phyloP scores from a whole-genome alignment of 2,797 vertebrate genomes.

The Pangasius krempfi region DNA sequence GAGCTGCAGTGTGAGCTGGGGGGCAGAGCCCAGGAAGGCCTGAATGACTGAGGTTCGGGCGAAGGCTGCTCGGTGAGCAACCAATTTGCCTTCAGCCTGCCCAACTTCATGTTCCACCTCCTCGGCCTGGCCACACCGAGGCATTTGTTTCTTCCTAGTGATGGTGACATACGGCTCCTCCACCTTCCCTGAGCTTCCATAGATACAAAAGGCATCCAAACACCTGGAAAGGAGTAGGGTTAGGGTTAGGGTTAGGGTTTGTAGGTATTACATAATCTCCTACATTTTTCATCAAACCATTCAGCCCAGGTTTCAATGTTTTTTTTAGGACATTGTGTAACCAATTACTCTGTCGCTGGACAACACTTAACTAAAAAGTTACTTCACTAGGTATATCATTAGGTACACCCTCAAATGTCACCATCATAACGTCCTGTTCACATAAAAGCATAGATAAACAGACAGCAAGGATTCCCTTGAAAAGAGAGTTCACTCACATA shows the following conservation, averaged over 20 bases:
- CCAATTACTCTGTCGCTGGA: not conserved
- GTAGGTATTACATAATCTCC: not conserved
- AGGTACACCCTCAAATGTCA: not conserved
- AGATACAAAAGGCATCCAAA: constrained; percentile 92
- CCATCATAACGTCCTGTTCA: not conserved
- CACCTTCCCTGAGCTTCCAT: constrained; percentile 81
- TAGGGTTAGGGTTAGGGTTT: not conserved
- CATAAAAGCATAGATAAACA: not conserved
- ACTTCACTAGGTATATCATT: not conserved
- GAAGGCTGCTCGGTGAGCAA: constrained; percentile 92
- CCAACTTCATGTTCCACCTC: constrained; percentile 95
- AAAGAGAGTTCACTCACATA: not conserved
- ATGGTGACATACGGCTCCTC: constrained; percentile 99
- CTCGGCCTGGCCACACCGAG: constrained; percentile 83
- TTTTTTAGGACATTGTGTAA: not conserved
- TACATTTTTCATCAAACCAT: not conserved
- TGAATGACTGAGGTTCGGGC: constrained; percentile 94
- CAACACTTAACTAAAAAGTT: not conserved
- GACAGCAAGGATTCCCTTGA: not conserved
- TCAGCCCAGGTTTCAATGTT: not conserved
- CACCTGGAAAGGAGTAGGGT: constrained; percentile 77
- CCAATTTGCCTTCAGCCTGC: constrained; percentile 92
- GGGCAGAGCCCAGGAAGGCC: constrained; percentile 96
- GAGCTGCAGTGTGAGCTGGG: constrained; percentile 94
- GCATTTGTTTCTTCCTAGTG: constrained; percentile 92